Conservation (phyloP, 2,888 invertebrate species). For the Calliphora vomitoria region DNA sequence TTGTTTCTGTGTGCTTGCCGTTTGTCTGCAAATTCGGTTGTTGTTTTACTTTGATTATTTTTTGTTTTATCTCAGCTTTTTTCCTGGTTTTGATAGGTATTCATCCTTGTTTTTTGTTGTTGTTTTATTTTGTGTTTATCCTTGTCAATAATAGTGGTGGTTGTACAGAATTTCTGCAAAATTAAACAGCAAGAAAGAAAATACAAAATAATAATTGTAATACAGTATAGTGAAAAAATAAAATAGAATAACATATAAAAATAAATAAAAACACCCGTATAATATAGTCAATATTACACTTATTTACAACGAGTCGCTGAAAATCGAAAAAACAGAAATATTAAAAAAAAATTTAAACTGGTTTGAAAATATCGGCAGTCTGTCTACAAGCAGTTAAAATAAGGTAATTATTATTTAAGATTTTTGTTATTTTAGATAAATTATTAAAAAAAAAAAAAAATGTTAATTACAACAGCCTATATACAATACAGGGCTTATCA, state of each 20-base stretch:
- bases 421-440: too few relatives aligned
- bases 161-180: constrained; percentile 52
- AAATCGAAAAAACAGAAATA: too few relatives aligned
- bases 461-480: too few relatives aligned
- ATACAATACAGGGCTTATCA: too few relatives aligned
- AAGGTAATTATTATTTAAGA: too few relatives aligned
- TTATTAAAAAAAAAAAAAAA: too few relatives aligned
- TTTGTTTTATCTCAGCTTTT: constrained; percentile 29
- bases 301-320: too few relatives aligned
- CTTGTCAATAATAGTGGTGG: constrained; percentile 50
- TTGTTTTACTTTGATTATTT: constrained; percentile 46
- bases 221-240: neutral
- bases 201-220: constrained; percentile 6
- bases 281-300: too few relatives aligned
- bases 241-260: neutral
- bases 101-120: constrained; percentile 39
- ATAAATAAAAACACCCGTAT: neutral
- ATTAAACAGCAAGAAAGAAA: constrained; percentile 12
- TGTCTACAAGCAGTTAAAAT: too few relatives aligned
- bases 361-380: too few relatives aligned
- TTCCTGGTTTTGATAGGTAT: constrained; percentile 28
- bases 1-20: constrained; percentile 38
- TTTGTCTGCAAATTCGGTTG: constrained; percentile 63
- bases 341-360: too few relatives aligned
- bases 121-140: constrained; percentile 50